These are phyloP conservation scores for Tricholaema leucomelas DNA, from an alignment of 2,113 vertebrate genomes.

Conservation along the genomic window DNA sequence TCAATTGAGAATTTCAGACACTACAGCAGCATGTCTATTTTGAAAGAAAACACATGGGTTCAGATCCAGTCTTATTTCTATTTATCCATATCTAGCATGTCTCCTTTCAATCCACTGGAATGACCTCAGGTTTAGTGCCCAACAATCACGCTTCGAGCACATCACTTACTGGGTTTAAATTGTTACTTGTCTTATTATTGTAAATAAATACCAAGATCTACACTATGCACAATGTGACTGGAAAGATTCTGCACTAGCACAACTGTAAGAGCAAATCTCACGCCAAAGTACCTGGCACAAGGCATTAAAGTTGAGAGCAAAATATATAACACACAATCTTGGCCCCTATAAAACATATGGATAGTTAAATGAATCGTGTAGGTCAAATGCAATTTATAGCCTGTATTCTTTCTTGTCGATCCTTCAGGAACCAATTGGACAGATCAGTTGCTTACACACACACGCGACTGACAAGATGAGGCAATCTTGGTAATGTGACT, in stretches of 20 bases:
- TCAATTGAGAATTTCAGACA: neutral
- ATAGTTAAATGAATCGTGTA: neutral
- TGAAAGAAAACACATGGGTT: neutral
- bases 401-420: neutral
- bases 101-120: neutral
- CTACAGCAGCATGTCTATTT: accelerated
- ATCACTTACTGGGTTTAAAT: neutral
- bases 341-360: neutral
- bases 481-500: neutral
- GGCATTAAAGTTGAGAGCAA: neutral
- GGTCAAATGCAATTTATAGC: neutral
- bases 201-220: neutral
- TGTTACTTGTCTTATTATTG: neutral
- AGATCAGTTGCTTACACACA: neutral
- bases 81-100: neutral
- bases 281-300: neutral
- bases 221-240: neutral
- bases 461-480: neutral
- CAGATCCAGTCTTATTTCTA: neutral
- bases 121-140: neutral
- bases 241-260: neutral
- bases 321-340: neutral
- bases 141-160: neutral
- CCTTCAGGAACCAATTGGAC: neutral
- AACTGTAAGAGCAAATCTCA: neutral